Percentiles rank a stretch among this genome's conserved stretches.
phyloP scores from a whole-genome alignment of 2,888 invertebrate species.

The Euzophera pinguis region DNA sequence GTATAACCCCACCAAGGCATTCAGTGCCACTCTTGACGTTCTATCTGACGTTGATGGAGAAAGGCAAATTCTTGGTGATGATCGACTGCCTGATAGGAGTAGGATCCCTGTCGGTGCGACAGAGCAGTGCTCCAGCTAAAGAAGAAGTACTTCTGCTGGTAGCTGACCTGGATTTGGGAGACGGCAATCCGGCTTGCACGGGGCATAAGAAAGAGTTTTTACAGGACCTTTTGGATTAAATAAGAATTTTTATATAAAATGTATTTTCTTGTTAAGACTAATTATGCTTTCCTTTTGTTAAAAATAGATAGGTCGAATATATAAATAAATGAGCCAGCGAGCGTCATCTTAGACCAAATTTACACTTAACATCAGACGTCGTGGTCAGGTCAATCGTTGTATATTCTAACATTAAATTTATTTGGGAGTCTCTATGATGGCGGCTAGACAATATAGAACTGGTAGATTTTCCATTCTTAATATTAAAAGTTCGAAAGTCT shows the following conservation, averaged over 20 bases:
- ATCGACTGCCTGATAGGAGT: conserved; percentile 50
- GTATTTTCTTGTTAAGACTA: too few relatives aligned
- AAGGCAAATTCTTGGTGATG: conserved; percentile 48
- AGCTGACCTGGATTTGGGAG: conserved; percentile 33
- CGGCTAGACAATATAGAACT: too few relatives aligned
- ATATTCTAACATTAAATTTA: too few relatives aligned
- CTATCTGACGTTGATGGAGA: conserved; percentile 45
- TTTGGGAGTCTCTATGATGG: too few relatives aligned
- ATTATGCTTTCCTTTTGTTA: too few relatives aligned
- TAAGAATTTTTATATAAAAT: neutral
- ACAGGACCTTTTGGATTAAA: conserved; percentile 24
- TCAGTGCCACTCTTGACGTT: conserved; percentile 49
- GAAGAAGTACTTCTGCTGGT: conserved; percentile 37
- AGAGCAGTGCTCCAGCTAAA: conserved; percentile 28
- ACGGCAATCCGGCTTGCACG: conserved; percentile 41
- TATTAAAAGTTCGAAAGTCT: too few relatives aligned
- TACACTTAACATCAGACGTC: too few relatives aligned
- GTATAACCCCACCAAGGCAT: conserved; percentile 33
- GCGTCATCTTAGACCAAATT: too few relatives aligned
- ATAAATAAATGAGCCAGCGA: too few relatives aligned
- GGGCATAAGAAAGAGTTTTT: conserved; percentile 37
- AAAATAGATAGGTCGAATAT: too few relatives aligned
- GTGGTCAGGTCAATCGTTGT: too few relatives aligned
- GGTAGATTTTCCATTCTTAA: too few relatives aligned
- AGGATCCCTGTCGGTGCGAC: conserved; percentile 31